Conservation (phyloP, 2,888 invertebrate genomes). For the Hydrotaea cyrtoneurina region DNA sequence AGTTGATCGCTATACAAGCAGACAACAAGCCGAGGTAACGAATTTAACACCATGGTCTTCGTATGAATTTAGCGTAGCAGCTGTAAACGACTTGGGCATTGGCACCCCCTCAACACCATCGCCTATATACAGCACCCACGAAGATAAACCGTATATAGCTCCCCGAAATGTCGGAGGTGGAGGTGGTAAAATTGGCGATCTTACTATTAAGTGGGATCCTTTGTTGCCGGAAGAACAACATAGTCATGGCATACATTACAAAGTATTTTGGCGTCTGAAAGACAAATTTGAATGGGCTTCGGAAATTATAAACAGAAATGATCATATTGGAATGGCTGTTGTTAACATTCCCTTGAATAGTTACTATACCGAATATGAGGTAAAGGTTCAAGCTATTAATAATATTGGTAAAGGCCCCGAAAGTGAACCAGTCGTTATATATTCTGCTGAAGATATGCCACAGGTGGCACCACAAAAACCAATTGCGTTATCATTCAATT, state of each 20-base stretch:
- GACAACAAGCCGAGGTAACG: constrained; percentile 88
- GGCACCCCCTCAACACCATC: constrained; percentile 92
- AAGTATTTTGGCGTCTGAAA: constrained; percentile 91
- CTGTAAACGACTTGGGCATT: constrained; percentile 92
- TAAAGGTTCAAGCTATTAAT: constrained; percentile 92
- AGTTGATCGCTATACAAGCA: constrained; percentile 88
- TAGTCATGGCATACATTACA: constrained; percentile 94
- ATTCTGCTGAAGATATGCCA: constrained; percentile 96
- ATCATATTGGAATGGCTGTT: constrained; percentile 90
- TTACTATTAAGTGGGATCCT: constrained; percentile 94
- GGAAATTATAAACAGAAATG: constrained; percentile 84
- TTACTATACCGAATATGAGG: constrained; percentile 92
- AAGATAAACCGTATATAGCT: constrained; percentile 89
- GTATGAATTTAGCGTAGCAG: constrained; percentile 94
- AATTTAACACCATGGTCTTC: constrained; percentile 93
- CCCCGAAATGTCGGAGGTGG: constrained; percentile 94
- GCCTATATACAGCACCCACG: constrained; percentile 91
- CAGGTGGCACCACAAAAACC: constrained; percentile 93
- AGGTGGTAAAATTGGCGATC: constrained; percentile 96
- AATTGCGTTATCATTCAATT: constrained; percentile 90
- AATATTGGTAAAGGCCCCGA: constrained; percentile 91
- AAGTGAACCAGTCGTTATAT: constrained; percentile 88
- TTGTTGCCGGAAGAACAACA: constrained; percentile 90
- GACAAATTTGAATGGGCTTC: constrained; percentile 90
- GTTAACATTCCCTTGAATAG: constrained; percentile 87